A percentile compares a stretch with the other conserved stretches of the same genome.
These are phyloP conservation scores for Cydia pomonella DNA, from an alignment of 1,140 invertebrate genomes.

Conservation along the genomic window DNA sequence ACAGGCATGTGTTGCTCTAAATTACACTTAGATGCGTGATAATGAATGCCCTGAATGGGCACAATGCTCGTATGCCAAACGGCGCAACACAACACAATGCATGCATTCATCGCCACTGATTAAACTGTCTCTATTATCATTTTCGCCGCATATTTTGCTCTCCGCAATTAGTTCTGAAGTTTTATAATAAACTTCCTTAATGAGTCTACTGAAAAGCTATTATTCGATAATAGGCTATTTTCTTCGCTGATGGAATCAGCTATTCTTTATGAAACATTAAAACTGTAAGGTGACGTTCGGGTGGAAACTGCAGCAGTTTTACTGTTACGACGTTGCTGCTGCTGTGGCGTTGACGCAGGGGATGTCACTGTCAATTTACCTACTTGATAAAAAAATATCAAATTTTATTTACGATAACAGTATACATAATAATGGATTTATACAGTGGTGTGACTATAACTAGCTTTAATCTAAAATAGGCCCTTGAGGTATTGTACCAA, in stretches of 20 bases:
- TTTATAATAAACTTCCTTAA: constrained; percentile 20
- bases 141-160: constrained; percentile 35
- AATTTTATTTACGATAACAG: too few species aligned
- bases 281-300: too few species aligned
- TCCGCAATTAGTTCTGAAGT: constrained; percentile 37
- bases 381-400: too few species aligned
- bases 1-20: background rate
- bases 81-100: constrained; percentile 40
- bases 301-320: too few species aligned
- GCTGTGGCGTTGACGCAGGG: too few species aligned
- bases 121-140: constrained; percentile 38
- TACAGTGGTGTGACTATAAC: too few species aligned
- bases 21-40: constrained; percentile 1
- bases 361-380: too few species aligned
- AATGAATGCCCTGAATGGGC: constrained; percentile 26
- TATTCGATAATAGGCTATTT: background rate
- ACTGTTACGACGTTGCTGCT: too few species aligned
- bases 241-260: background rate
- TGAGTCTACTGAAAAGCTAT: constrained; percentile 20
- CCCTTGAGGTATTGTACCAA: too few species aligned
- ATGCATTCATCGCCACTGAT: constrained; percentile 40
- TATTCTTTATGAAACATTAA: too few species aligned
- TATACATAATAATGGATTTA: too few species aligned
- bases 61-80: constrained; percentile 37
- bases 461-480: too few species aligned